These are phyloP conservation scores for Psylliodes chrysocephalus DNA, from an alignment of 2,888 invertebrate species.

Conservation along the genomic window DNA sequence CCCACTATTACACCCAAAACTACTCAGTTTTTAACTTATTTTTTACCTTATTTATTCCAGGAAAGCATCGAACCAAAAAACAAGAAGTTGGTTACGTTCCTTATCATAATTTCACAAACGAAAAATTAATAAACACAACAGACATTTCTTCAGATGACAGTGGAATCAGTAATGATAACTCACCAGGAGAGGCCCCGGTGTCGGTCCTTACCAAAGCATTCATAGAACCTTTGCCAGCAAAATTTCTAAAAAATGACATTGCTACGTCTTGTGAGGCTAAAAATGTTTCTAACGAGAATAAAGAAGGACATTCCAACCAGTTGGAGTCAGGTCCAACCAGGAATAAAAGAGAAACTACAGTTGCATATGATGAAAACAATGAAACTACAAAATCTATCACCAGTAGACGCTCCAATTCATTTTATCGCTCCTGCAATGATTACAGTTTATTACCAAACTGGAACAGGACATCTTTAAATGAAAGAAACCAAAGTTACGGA, in stretches of 20 bases:
- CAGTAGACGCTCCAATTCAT: too few species aligned
- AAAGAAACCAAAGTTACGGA: background rate
- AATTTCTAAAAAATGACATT: background rate
- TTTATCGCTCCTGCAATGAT: background rate
- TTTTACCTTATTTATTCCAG: too few species aligned
- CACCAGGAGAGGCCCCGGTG: background rate
- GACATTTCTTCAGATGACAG: background rate
- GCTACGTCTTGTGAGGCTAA: background rate
- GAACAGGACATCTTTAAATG: background rate
- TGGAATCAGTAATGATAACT: background rate
- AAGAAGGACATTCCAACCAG: too few species aligned
- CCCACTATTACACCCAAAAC: too few species aligned
- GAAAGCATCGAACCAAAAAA: background rate
- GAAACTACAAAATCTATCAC: too few species aligned
- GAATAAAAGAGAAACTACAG: too few species aligned
- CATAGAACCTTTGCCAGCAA: background rate
- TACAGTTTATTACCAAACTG: background rate
- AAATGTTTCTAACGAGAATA: background rate
- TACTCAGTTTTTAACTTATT: too few species aligned
- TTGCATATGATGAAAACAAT: too few species aligned
- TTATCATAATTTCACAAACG: background rate
- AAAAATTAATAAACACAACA: background rate
- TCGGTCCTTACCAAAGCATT: background rate
- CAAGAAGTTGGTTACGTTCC: background rate
- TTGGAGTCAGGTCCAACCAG: too few species aligned